phyloP scores from a whole-genome alignment of 1,140 invertebrate species.

The Drosophila nebulosa region DNA sequence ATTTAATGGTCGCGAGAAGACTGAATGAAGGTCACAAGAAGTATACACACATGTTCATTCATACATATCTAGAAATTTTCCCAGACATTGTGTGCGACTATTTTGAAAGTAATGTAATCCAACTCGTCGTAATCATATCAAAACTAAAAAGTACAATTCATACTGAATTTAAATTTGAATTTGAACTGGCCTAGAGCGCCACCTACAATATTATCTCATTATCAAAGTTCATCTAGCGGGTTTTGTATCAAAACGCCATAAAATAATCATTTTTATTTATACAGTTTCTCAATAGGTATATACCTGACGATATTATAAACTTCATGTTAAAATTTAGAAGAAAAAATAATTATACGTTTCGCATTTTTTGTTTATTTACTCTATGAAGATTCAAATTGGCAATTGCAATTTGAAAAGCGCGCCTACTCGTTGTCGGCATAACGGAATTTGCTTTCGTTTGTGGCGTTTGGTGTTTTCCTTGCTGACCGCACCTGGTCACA shows the following conservation, averaged over 20 bases:
- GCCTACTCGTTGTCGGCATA: neutral
- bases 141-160: neutral
- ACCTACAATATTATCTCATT: neutral
- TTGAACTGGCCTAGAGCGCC: neutral
- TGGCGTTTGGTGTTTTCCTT: neutral
- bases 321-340: too few species aligned
- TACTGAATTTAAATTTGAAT: neutral
- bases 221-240: too few species aligned
- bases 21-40: neutral
- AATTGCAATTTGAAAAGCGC: neutral
- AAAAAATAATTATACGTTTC: too few species aligned
- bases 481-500: neutral
- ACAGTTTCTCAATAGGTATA: too few species aligned
- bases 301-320: too few species aligned
- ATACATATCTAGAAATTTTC: neutral
- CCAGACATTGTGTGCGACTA: neutral
- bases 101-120: neutral
- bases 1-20: neutral
- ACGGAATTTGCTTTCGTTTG: neutral
- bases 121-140: neutral
- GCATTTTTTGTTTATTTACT: neutral
- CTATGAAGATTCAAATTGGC: neutral
- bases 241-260: too few species aligned
- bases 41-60: neutral
- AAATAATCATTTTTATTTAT: too few species aligned